Conservation (phyloP, 2,888 invertebrate genomes). For the Platypus cylindrus region DNA sequence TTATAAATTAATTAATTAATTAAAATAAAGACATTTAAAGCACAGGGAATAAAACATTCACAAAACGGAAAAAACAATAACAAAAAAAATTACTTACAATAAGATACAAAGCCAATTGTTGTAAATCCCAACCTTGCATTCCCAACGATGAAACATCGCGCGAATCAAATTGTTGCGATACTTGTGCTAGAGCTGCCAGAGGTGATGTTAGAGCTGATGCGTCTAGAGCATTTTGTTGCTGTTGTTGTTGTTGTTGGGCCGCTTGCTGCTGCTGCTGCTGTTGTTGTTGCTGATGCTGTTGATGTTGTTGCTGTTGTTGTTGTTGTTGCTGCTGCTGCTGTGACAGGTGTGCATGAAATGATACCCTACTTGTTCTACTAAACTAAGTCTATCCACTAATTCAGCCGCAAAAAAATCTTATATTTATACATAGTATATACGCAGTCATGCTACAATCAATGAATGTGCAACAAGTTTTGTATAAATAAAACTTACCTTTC, state of each 20-base stretch:
- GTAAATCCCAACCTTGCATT: constrained; percentile 60
- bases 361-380: too few relatives aligned
- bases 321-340: constrained; percentile 20
- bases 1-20: too few relatives aligned
- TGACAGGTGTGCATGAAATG: constrained; percentile 12
- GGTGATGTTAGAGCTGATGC: constrained; percentile 32
- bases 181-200: constrained; percentile 36
- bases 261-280: constrained; percentile 16
- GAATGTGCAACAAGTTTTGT: too few relatives aligned
- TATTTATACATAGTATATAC: too few relatives aligned
- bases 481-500: too few relatives aligned
- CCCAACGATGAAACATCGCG: constrained; percentile 39
- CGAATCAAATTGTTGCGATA: constrained; percentile 35
- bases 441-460: too few relatives aligned
- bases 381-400: too few relatives aligned
- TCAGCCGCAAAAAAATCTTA: too few relatives aligned
- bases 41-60: too few relatives aligned
- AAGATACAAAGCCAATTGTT: constrained; percentile 57
- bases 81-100: constrained; percentile 44
- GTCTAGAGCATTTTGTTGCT: constrained; percentile 29
- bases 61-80: too few relatives aligned
- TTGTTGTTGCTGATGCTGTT: background rate
- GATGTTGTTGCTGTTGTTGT: constrained; percentile 2
- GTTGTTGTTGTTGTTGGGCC: constrained; percentile 18
- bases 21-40: too few relatives aligned